Base-by-base conservation (phyloP, 2,888 invertebrate species). In the Drosophila emarginata region DNA sequence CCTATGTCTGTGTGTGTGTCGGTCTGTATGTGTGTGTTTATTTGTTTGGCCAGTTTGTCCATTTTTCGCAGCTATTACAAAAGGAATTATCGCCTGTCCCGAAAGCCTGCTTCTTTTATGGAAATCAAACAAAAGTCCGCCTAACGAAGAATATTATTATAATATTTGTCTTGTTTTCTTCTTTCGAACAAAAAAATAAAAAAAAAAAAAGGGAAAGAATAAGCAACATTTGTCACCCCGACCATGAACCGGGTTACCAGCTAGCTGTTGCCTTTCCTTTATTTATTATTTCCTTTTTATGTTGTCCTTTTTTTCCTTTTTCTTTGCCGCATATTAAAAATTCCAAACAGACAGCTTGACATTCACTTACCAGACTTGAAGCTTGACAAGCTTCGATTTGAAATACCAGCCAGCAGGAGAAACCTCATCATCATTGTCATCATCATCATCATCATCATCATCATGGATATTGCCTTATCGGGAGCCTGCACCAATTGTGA, bases 31-130 rank as follows among this genome's bases (percentile, higher is more conserved):
- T 52, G 2, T 58, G 3, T 64, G 23, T 28, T 54, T 15, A 12
- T 28, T 56, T 56, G 32, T 67, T 53, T 64, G 78, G 60, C 65
- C 75, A 67, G 72, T 74, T 71, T 69, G 71, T 65, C 65, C 50
- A 66, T 81, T 87, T 81, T 78, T 74, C 87, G 74, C 85, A 60
- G 82, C 87, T 74, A 74, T 84, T 84, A 84, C 85, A 70, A 79
- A 79, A 50, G 79, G 85, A 84, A 84, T 81, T 87, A 81, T 84
- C 87, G 85, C 80, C 76, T 65, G 64, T 53, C 67, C 65, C 12
- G 9, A 15, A 45, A 21, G 45, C n/a, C 57, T 21, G 23, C 39
- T 23, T 28, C 61, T 52, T 39, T 52, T 72, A 45, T 70, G 87
- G 64, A 80, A 80, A 80, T 87, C 76, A 87, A 87, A 87, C 87